A percentile compares a stretch with the other conserved stretches of the same genome.
phyloP scores from a whole-genome alignment of 2,888 invertebrate genomes.

The Molorchus minor region DNA sequence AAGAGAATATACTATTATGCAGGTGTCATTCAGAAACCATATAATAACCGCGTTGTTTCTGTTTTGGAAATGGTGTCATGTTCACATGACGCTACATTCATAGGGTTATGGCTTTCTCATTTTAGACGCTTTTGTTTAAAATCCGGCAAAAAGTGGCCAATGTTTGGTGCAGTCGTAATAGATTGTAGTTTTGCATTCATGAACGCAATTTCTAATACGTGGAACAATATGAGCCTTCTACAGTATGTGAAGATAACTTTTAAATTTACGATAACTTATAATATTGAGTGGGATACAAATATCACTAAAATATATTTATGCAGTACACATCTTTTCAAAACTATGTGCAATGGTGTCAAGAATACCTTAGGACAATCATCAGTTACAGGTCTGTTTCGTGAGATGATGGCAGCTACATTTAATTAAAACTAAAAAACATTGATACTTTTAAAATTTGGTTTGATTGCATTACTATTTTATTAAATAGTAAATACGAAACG shows the following conservation, averaged over 20 bases:
- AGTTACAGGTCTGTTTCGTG: neutral
- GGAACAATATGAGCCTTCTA: neutral
- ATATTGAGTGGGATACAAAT: neutral
- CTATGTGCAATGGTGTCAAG: neutral
- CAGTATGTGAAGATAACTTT: neutral
- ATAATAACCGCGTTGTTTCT: neutral
- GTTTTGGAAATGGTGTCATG: conserved; percentile 7
- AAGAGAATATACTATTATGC: conserved; percentile 4
- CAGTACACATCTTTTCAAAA: neutral
- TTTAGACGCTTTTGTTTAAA: neutral
- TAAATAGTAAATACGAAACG: neutral
- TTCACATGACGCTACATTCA: neutral
- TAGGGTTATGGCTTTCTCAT: neutral
- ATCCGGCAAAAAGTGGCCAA: conserved; percentile 3
- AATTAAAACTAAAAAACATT: neutral
- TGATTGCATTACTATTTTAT: neutral
- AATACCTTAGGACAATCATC: neutral
- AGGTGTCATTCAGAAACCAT: neutral
- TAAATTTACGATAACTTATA: neutral
- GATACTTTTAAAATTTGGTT: neutral
- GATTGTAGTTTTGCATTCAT: conserved; percentile 1
- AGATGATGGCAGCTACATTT: neutral
- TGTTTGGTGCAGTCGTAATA: neutral
- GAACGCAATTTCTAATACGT: conserved; percentile 1
- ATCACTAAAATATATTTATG: conserved; percentile 7